phyloP scores from a whole-genome alignment of 2,888 invertebrate genomes.

The Aphrophora alni region DNA sequence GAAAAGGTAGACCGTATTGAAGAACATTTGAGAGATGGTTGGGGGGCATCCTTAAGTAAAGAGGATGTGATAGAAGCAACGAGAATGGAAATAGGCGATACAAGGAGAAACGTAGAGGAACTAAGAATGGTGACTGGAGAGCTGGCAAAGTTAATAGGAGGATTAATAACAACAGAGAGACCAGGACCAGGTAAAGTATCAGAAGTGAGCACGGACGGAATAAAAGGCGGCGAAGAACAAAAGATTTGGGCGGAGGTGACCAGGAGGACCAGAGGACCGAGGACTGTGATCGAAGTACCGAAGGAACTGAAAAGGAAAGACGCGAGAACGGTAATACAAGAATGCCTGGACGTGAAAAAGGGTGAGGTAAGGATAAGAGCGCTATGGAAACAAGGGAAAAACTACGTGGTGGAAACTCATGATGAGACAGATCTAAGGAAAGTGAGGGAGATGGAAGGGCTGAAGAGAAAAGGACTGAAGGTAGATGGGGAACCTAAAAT shows the following conservation, averaged over 20 bases:
- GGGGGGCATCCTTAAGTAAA: no score
- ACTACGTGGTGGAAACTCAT: neutral
- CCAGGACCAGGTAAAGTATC: neutral
- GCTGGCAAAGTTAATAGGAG: neutral
- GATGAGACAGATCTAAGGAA: neutral
- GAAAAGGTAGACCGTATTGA: no score
- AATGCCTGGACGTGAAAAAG: no score
- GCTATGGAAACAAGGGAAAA: neutral
- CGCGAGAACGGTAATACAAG: no score
- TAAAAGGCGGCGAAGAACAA: neutral
- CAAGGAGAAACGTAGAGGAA: neutral
- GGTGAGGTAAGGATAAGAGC: neutral
- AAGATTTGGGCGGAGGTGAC: neutral
- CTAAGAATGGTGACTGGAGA: neutral
- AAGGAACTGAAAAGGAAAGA: no score
- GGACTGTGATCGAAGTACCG: no score
- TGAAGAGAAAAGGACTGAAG: neutral
- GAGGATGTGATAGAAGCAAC: no score
- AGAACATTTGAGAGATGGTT: no score
- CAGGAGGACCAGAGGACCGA: neutral
- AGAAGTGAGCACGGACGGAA: neutral
- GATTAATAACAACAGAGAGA: neutral
- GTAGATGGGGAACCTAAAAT: neutral
- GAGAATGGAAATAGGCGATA: neutral
- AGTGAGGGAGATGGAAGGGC: neutral